Base-by-base conservation (phyloP, 2,888 invertebrate species). In the Drosophila quinaria region DNA sequence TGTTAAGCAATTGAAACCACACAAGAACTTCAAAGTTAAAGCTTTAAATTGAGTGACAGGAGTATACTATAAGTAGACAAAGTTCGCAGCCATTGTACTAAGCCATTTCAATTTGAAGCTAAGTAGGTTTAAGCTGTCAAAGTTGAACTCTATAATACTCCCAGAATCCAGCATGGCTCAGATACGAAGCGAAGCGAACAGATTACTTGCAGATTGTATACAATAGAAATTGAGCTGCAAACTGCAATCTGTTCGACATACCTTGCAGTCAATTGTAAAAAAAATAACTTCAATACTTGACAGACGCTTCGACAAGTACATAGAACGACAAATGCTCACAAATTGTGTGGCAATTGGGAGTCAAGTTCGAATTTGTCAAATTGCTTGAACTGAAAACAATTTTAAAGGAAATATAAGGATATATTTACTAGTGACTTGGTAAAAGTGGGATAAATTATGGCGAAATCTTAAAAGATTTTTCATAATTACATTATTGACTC, bases 91-190 rank as follows among this genome's bases (percentile, higher is more conserved):
- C 55, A 60, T 52, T 65, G 72, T 39, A 47, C 55, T 29, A 50
- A 76, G 75, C 60, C 75, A 35, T 75, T 64, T 76, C 76, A 77
- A 70, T 75, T 79, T 66, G 59, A 59, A 70, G 75, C 80, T 65
- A 75, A 76, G 70, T 44, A 39, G 76, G 46, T 70, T 79, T 65
- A 70, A 79, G 62, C 66, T 77, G 76, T 75, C 76, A 66, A 75
- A 70, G 54, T 62, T 65, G 55, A 62, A 63, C 56, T 73, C 73
- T 35, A 46, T 35, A 55, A 54, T 58, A 35, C 44, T 44, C 33
- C 22, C 25, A 25, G 25, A 44, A 15, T 22, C 56, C 29, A 17
- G 15, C 70, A 42, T 49, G 42, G 19, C 56, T 15, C 54, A 22
- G 44, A 29, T 65, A 29, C 35, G 35, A 37, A 35, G 22, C 22